These are phyloP conservation scores for Crenichthys baileyi DNA, from an alignment of 2,797 vertebrate species.

Conservation along the genomic window DNA sequence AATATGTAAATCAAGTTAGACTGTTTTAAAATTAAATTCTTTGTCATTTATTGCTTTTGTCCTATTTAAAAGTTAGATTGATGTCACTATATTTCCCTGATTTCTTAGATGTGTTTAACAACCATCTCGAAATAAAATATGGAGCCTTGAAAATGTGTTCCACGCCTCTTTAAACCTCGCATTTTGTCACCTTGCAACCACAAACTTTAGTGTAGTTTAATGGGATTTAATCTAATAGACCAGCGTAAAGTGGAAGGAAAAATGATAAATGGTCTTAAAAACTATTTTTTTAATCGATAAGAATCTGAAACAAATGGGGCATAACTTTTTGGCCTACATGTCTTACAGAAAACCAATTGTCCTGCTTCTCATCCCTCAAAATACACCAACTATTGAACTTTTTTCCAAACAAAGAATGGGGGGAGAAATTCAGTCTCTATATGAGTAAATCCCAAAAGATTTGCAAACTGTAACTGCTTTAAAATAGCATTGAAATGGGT, in stretches of 20 bases:
- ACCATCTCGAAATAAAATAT: background rate
- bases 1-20: background rate
- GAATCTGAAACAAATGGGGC: background rate
- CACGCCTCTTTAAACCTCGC: background rate
- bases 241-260: background rate
- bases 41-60: background rate
- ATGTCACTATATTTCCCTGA: background rate
- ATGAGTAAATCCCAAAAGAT: no score
- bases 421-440: no score
- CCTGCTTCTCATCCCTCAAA: background rate
- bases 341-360: background rate
- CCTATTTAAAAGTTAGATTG: background rate
- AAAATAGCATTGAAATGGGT: no score
- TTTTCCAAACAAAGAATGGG: no score
- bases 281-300: background rate
- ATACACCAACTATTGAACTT: no score
- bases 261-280: background rate
- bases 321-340: background rate
- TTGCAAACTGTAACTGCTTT: no score
- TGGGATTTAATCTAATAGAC: background rate
- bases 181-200: background rate
- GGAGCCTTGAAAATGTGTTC: no score
- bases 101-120: background rate
- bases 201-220: background rate
- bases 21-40: background rate